phyloP scores from a whole-genome alignment of 1,140 invertebrate genomes.

The Orchestia grillus region DNA sequence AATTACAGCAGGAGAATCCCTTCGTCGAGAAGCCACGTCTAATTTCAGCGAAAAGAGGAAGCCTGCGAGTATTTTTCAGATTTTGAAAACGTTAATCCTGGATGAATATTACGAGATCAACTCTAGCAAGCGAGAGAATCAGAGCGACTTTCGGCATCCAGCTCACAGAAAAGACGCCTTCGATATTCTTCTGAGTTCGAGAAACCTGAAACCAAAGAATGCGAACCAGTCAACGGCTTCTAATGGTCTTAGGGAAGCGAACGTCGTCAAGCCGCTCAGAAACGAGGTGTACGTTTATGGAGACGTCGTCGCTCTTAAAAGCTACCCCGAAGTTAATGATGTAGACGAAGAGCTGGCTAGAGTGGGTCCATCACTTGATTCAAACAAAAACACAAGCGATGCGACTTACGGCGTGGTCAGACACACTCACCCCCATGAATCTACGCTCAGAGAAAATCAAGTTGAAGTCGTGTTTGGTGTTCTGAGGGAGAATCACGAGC shows the following conservation, averaged over 20 bases:
- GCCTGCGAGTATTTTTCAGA: not conserved
- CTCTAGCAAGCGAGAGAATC: not conserved
- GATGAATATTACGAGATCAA: not conserved
- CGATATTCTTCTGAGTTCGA: not conserved
- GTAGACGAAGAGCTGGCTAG: not conserved
- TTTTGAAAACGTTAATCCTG: not conserved
- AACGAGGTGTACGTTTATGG: conserved; percentile 12
- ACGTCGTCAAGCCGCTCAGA: not conserved
- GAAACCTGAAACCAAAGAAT: not conserved
- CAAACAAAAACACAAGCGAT: not conserved
- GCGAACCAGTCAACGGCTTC: not conserved
- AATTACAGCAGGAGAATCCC: not conserved
- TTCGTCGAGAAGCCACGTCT: not conserved
- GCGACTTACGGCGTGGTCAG: not conserved
- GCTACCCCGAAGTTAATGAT: not conserved
- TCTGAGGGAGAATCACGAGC: not conserved
- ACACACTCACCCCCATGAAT: not conserved
- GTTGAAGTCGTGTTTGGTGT: not conserved
- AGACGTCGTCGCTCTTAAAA: not conserved
- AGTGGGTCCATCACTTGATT: not conserved
- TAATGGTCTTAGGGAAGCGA: not conserved
- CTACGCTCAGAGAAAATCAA: not conserved
- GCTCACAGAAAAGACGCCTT: not conserved
- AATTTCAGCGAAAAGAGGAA: not conserved
- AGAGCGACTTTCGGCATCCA: not conserved